Conservation (phyloP, 2,888 invertebrate species). For the Argyresthia goedartella region DNA sequence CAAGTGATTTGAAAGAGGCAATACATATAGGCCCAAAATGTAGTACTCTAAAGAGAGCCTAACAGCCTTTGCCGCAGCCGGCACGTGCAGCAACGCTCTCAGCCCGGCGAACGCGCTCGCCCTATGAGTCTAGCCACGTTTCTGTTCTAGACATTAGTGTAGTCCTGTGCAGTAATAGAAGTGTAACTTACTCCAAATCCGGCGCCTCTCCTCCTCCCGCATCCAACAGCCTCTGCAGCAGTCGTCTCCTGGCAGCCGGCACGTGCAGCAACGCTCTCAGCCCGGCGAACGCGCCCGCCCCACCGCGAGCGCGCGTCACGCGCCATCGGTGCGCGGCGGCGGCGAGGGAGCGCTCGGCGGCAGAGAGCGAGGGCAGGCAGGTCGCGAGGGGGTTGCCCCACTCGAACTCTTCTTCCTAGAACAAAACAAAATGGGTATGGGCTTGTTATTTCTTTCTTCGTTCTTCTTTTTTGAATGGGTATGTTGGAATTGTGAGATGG, state of each 20-base stretch:
- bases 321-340: constrained; percentile 80
- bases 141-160: too few species aligned
- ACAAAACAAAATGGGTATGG: too few species aligned
- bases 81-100: not conserved
- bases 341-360: constrained; percentile 61
- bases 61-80: not conserved
- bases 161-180: too few species aligned
- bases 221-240: constrained; percentile 82
- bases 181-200: not conserved
- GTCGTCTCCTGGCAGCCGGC: constrained; percentile 68
- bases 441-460: too few species aligned
- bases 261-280: constrained; percentile 71
- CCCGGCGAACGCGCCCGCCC: constrained; percentile 53
- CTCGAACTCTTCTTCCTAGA: constrained; percentile 85
- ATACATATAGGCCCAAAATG: too few species aligned
- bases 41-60: too few species aligned
- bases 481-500: too few species aligned
- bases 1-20: too few species aligned
- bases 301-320: constrained; percentile 55
- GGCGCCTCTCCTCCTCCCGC: constrained; percentile 48
- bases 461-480: too few species aligned
- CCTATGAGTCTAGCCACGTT: too few species aligned
- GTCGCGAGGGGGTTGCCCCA: constrained; percentile 84
- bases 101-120: not conserved
- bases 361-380: constrained; percentile 50